phyloP scores from a whole-genome alignment of 2,888 invertebrate genomes.

The Serrognathus titanus region DNA sequence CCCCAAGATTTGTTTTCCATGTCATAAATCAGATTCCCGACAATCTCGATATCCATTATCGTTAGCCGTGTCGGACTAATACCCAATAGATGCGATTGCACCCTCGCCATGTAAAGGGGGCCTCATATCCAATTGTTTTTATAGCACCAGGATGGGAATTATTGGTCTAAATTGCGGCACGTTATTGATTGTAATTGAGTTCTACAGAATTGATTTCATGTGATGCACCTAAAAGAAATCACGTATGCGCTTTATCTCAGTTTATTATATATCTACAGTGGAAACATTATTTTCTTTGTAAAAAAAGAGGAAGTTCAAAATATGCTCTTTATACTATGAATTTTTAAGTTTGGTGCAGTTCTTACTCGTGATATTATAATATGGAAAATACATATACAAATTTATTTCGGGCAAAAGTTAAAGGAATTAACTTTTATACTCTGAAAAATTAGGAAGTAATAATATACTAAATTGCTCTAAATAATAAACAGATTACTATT shows the following conservation, averaged over 20 bases:
- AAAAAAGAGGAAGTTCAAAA: too few relatives aligned
- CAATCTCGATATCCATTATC: constrained; percentile 50
- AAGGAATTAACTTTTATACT: too few relatives aligned
- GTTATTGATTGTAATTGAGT: constrained; percentile 38
- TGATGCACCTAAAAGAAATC: not conserved
- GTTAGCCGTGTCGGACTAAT: constrained; percentile 31
- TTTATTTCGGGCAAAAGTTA: too few relatives aligned
- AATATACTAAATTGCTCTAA: too few relatives aligned
- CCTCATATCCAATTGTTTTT: constrained; percentile 39
- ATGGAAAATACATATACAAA: too few relatives aligned
- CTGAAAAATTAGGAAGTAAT: too few relatives aligned
- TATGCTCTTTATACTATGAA: too few relatives aligned
- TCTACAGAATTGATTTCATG: constrained; percentile 33
- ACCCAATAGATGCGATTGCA: constrained; percentile 17
- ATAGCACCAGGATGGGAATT: constrained; percentile 28
- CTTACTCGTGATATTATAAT: too few relatives aligned
- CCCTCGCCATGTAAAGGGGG: constrained; percentile 6
- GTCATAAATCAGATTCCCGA: constrained; percentile 49
- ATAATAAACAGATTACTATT: too few relatives aligned
- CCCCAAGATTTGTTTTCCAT: constrained; percentile 49
- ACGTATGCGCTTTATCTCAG: not conserved
- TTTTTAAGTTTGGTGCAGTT: too few relatives aligned
- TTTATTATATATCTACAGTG: too few relatives aligned
- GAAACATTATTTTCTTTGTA: too few relatives aligned
- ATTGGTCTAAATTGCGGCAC: constrained; percentile 20